These are phyloP conservation scores for Pollimyrus isidori DNA, from an alignment of 2,113 vertebrate genomes.

Conservation along the genomic window DNA sequence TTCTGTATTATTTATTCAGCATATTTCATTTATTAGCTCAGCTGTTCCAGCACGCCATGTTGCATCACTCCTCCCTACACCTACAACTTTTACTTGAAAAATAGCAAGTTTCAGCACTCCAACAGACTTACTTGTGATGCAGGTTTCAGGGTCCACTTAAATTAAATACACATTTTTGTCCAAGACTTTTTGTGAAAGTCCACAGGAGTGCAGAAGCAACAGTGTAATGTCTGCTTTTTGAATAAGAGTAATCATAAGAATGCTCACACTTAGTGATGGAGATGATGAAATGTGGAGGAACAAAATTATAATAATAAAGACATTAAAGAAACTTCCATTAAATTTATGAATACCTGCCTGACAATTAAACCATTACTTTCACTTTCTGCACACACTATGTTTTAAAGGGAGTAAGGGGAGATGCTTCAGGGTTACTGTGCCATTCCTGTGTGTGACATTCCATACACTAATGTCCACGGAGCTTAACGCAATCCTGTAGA, in stretches of 20 bases:
- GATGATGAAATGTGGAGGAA: background rate
- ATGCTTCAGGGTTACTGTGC: background rate
- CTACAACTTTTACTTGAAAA: background rate
- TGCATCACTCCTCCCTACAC: background rate
- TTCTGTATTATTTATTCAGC: background rate
- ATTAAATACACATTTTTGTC: background rate
- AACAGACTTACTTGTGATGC: background rate
- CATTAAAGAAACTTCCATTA: background rate
- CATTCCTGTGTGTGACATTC: background rate
- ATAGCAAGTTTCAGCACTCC: background rate
- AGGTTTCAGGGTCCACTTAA: background rate
- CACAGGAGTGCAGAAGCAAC: background rate
- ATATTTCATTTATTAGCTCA: background rate
- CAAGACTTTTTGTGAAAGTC: background rate
- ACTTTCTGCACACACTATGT: background rate
- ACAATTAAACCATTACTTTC: background rate
- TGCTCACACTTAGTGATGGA: background rate
- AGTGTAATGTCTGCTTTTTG: background rate
- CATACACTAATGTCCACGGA: background rate
- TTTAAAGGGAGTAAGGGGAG: background rate
- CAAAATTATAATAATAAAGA: background rate
- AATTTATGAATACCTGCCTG: background rate
- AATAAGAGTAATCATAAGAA: background rate
- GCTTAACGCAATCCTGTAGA: background rate
- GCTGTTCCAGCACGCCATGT: background rate